Evolutionary conservation across 1,140 invertebrate species (phyloP).

Genomic region (Pectinophora gossypiella): DNA sequence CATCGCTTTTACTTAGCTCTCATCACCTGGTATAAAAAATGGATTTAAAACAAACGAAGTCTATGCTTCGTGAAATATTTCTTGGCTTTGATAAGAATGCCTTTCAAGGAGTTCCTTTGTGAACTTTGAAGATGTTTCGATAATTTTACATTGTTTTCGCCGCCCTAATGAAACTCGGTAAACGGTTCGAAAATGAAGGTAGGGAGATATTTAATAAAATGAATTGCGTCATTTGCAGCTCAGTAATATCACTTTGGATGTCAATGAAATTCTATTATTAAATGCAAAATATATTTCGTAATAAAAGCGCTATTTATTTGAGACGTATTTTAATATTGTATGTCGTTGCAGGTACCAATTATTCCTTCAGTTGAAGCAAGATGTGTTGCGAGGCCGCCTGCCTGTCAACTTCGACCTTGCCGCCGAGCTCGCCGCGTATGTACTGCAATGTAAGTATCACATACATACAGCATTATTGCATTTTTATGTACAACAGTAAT

Average conservation of each 20-base stretch:
- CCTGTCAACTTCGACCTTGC: constrained; percentile 91
- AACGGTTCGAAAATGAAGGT: neutral
- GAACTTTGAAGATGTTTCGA: constrained; percentile 3
- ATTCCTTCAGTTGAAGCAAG: constrained; percentile 96
- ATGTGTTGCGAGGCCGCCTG: constrained; percentile 92
- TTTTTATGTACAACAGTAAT: too few species aligned
- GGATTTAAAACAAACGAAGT: neutral
- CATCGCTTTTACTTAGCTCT: neutral
- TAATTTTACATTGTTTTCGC: neutral
- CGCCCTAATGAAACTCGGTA: neutral
- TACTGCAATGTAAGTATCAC: constrained; percentile 94
- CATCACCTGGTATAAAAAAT: neutral
- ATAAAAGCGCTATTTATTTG: too few species aligned
- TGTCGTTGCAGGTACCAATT: constrained; percentile 90
- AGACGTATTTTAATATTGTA: neutral
- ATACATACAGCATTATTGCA: too few species aligned
- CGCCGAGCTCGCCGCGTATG: constrained; percentile 94
- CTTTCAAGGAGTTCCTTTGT: neutral
- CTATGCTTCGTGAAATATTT: neutral
- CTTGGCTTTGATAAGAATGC: constrained; percentile 1
- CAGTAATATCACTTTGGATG: too few species aligned
- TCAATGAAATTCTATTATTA: too few species aligned
- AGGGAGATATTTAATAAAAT: too few species aligned
- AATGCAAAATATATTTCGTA: too few species aligned
- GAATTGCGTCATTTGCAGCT: too few species aligned